These are phyloP conservation scores for Eilema caniola DNA, from an alignment of 2,888 invertebrate species.

Conservation along the genomic window DNA sequence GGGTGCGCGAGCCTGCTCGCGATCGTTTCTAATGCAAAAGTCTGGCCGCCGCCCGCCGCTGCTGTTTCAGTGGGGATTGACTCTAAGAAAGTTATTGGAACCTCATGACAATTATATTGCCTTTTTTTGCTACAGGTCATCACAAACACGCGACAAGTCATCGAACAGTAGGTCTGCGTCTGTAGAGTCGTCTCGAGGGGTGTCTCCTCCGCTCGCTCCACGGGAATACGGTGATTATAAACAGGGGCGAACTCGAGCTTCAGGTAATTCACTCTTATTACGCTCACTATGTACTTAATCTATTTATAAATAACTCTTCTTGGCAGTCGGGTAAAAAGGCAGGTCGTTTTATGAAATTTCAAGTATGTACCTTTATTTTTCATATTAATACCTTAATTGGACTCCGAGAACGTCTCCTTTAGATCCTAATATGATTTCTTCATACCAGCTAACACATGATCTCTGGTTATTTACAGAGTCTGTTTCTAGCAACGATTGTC, in stretches of 20 bases:
- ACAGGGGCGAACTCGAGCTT: slow-evolving; percentile 71
- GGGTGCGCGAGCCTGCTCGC: too few species aligned
- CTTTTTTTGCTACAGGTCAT: slow-evolving; percentile 69
- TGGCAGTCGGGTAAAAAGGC: too few species aligned
- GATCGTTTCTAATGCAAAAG: too few species aligned
- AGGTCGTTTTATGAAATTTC: too few species aligned
- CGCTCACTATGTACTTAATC: not conserved
- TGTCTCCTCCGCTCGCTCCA: slow-evolving; percentile 70
- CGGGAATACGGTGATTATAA: slow-evolving; percentile 77
- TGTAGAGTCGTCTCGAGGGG: slow-evolving; percentile 81
- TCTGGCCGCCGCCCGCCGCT: too few species aligned
- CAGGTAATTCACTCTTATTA: slow-evolving; percentile 60
- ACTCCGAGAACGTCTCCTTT: too few species aligned
- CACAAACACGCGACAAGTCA: slow-evolving; percentile 90
- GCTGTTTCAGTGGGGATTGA: too few species aligned
- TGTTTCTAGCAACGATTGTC: slow-evolving; percentile 78
- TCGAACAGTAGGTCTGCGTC: slow-evolving; percentile 86
- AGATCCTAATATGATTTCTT: not conserved
- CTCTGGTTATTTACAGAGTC: slow-evolving; percentile 68
- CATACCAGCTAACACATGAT: not conserved
- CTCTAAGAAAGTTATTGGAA: too few species aligned
- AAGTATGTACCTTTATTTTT: too few species aligned
- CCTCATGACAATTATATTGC: not conserved
- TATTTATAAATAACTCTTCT: too few species aligned
- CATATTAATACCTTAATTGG: too few species aligned